These are phyloP conservation scores for Mustela nigripes DNA, from an alignment of 2,113 vertebrate species.

Conservation along the genomic window DNA sequence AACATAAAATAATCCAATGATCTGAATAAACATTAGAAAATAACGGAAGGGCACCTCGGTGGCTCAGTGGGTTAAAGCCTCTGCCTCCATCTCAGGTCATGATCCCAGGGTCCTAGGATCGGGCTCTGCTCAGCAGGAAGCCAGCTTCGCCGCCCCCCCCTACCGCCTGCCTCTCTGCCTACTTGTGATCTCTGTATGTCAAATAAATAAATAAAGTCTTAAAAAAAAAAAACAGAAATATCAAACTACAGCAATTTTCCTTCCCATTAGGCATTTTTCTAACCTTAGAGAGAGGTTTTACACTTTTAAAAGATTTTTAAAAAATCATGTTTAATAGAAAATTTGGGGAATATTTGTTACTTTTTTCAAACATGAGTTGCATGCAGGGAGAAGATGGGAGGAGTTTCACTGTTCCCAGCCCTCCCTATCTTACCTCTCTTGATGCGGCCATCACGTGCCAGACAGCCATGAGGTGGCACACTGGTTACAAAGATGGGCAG, in stretches of 20 bases:
- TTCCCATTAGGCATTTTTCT: conserved; percentile 16
- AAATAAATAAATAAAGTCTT: too few relatives aligned
- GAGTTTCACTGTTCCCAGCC: neutral
- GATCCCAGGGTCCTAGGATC: too few relatives aligned
- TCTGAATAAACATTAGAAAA: neutral
- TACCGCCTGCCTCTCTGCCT: too few relatives aligned
- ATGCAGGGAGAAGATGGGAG: neutral
- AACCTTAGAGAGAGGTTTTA: neutral
- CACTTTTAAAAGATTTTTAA: neutral
- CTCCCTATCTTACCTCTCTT: conserved; percentile 92
- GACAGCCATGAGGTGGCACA: conserved; percentile 97
- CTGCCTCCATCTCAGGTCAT: too few relatives aligned
- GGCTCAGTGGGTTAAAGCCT: too few relatives aligned
- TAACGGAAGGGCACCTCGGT: neutral
- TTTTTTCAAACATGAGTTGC: neutral
- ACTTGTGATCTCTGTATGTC: too few relatives aligned
- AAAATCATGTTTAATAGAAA: neutral
- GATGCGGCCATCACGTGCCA: conserved; percentile 96
- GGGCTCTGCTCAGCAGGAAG: too few relatives aligned
- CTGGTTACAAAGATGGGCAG: conserved; percentile 99
- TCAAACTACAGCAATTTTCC: neutral
- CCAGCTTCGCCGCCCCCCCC: too few relatives aligned
- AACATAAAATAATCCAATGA: conserved; percentile 34
- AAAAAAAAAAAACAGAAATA: neutral
- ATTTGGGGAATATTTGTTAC: neutral